Conservation (phyloP, 2,888 invertebrate species). For the Caenorhabditis sp. region DNA sequence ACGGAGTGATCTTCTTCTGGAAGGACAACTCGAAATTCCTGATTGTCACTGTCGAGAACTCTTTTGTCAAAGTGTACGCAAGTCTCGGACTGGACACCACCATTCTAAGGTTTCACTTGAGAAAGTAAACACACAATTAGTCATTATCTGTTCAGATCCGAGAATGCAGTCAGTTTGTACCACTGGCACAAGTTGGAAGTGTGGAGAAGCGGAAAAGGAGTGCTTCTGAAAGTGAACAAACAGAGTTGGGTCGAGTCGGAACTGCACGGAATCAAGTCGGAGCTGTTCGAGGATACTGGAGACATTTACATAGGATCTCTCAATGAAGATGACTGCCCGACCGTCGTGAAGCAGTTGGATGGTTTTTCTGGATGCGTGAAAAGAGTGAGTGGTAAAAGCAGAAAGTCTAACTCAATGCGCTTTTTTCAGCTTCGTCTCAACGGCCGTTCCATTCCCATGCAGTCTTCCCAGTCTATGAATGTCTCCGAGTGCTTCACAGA, state of each 20-base stretch:
- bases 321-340: constrained; percentile 14
- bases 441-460: constrained; percentile 43
- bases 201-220: constrained; percentile 66
- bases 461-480: constrained; percentile 22
- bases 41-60: constrained; percentile 57
- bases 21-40: constrained; percentile 51
- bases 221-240: constrained; percentile 63
- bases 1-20: constrained; percentile 65
- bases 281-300: constrained; percentile 32
- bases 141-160: constrained; percentile 51
- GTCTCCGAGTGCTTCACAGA: constrained; percentile 62
- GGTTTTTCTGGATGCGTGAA: constrained; percentile 61
- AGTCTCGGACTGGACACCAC: constrained; percentile 60
- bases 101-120: constrained; percentile 39
- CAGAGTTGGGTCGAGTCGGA: constrained; percentile 65
- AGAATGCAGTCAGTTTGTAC: constrained; percentile 57
- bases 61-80: constrained; percentile 59
- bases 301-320: constrained; percentile 27
- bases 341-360: constrained; percentile 13
- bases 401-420: too few species aligned
- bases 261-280: constrained; percentile 23
- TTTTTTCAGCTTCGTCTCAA: constrained; percentile 62
- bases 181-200: constrained; percentile 69
- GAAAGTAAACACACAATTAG: not conserved
- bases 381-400: constrained; percentile 29